These are phyloP conservation scores for Dryobota labecula DNA, from an alignment of 2,888 invertebrate species.

Conservation along the genomic window DNA sequence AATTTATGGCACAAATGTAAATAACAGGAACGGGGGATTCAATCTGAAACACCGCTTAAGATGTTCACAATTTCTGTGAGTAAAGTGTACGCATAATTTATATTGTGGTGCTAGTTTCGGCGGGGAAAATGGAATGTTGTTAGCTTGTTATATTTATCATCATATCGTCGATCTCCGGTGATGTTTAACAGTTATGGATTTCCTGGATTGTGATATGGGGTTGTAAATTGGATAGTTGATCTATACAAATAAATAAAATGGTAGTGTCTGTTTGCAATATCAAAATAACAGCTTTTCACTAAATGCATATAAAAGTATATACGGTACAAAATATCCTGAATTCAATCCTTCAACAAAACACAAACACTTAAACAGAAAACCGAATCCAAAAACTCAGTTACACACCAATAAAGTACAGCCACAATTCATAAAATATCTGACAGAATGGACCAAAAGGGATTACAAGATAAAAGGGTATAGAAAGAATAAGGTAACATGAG, in stretches of 20 bases:
- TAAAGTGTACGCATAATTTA: conserved; percentile 71
- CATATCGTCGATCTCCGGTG: not conserved
- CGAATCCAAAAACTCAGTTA: not conserved
- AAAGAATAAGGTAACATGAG: conserved; percentile 54
- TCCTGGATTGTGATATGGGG: not conserved
- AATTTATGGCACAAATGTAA: conserved; percentile 56
- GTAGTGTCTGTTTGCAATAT: too few species aligned
- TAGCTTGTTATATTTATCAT: not conserved
- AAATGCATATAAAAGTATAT: too few species aligned
- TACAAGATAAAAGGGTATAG: conserved; percentile 40
- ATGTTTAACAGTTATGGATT: not conserved
- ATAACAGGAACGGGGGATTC: conserved; percentile 48
- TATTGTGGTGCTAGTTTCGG: conserved; percentile 49
- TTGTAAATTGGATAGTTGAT: not conserved
- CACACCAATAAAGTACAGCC: conserved; percentile 13
- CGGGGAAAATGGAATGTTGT: conserved; percentile 13
- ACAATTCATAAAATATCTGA: conserved; percentile 18
- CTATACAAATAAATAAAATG: too few species aligned
- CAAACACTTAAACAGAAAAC: not conserved
- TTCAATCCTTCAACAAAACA: not conserved
- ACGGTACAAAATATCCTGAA: too few species aligned
- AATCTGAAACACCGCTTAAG: conserved; percentile 56
- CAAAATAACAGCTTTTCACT: too few species aligned
- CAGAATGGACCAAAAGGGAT: conserved; percentile 25
- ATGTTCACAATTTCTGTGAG: conserved; percentile 70